Evolutionary conservation across 2,888 invertebrate species (phyloP).

Genomic region (Pachymerium ferrugineum): DNA sequence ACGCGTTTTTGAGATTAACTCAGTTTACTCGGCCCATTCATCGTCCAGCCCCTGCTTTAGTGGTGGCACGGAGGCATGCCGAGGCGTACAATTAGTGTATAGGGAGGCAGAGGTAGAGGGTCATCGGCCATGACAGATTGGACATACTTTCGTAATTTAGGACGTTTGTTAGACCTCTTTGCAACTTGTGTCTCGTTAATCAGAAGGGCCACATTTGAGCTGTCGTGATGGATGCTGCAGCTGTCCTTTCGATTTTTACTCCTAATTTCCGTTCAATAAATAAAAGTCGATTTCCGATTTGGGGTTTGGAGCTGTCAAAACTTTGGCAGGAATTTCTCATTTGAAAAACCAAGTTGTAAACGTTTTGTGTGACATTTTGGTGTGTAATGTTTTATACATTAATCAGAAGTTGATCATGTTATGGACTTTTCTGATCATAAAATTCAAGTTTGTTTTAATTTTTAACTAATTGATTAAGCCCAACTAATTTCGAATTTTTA

Average conservation of each 20-base stretch:
- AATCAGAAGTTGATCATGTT: no score
- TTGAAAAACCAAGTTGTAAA: no score
- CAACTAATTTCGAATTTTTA: no score
- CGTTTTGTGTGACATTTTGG: no score
- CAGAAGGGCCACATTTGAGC: background rate
- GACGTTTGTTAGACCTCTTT: background rate
- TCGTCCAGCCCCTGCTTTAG: background rate
- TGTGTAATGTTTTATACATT: no score
- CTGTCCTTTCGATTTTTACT: background rate
- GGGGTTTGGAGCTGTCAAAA: no score
- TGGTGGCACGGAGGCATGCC: background rate
- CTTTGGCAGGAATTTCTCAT: no score
- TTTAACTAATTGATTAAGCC: no score
- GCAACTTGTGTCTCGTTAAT: background rate
- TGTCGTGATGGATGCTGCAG: background rate
- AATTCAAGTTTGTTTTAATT: no score
- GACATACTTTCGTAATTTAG: slow-evolving; percentile 2
- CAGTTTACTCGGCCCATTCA: background rate
- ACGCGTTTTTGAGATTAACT: background rate
- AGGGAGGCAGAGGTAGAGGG: background rate
- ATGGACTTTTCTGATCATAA: no score
- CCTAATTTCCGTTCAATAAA: background rate
- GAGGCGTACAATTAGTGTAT: background rate
- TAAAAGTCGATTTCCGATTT: background rate
- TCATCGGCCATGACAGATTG: slow-evolving; percentile 2